Conservation (phyloP, 1,140 invertebrate genomes). For the Philopotamus ludificatus region DNA sequence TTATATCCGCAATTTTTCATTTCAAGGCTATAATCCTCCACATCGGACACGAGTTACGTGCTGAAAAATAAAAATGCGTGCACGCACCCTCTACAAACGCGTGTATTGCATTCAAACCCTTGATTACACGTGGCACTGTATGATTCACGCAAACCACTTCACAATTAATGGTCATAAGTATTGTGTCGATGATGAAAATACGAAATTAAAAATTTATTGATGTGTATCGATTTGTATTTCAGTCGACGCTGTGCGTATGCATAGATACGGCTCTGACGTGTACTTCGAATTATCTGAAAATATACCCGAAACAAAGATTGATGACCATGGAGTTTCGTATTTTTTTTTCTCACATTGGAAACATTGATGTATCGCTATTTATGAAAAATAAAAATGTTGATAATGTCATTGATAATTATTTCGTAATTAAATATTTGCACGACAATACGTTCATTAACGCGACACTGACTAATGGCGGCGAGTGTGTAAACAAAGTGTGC, state of each 20-base stretch:
- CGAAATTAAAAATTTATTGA: constrained; percentile 13
- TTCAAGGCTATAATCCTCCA: too few species aligned
- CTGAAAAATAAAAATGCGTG: too few species aligned
- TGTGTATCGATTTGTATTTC: too few species aligned
- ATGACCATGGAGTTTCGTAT: constrained; percentile 16
- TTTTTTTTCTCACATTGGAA: constrained; percentile 20
- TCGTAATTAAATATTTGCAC: neutral
- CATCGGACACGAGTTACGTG: too few species aligned
- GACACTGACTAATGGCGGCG: constrained; percentile 1
- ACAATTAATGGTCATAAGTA: constrained; percentile 9
- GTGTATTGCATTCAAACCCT: constrained; percentile 17
- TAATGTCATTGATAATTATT: too few species aligned
- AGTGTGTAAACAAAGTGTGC: neutral
- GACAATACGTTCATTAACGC: neutral
- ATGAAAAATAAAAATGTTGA: neutral
- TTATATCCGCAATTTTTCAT: too few species aligned
- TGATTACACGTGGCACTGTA: constrained; percentile 21
- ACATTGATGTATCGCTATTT: constrained; percentile 24
- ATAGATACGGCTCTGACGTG: neutral
- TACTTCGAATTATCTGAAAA: constrained; percentile 22
- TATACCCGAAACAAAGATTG: constrained; percentile 19
- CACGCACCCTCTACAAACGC: neutral
- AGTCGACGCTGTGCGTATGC: too few species aligned
- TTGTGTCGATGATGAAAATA: too few species aligned
- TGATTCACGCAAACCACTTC: constrained; percentile 17